phyloP scores from a whole-genome alignment of 2,113 vertebrate genomes.

The Cyphomyrus discorhynchus region DNA sequence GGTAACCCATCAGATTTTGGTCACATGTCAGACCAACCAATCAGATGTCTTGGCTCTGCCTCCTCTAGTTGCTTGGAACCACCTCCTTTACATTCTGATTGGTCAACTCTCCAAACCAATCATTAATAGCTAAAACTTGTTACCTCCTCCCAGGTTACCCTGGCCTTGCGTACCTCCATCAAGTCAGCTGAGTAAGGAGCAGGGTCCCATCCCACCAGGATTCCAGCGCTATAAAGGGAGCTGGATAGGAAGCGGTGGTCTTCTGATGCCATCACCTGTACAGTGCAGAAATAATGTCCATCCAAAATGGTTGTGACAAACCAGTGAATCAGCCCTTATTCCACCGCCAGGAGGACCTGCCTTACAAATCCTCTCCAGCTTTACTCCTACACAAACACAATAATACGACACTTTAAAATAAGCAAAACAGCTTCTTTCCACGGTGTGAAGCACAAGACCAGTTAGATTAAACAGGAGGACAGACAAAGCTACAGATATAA shows the following conservation, averaged over 20 bases:
- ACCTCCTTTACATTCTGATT: not conserved
- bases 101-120: not conserved
- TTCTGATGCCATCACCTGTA: constrained; percentile 65
- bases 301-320: not conserved
- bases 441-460: not conserved
- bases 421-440: not conserved
- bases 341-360: not conserved
- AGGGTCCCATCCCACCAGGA: constrained; percentile 69
- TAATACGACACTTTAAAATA: not conserved
- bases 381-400: not conserved
- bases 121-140: not conserved
- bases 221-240: constrained; percentile 62
- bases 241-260: constrained; percentile 65
- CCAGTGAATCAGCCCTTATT: not conserved
- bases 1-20: not conserved
- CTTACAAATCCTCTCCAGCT: not conserved
- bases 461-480: not conserved
- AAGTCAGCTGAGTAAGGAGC: constrained; percentile 64
- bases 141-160: not conserved
- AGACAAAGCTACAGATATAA: not conserved
- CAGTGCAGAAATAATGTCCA: not conserved
- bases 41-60: not conserved
- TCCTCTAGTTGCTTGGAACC: not conserved
- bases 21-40: not conserved
- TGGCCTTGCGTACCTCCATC: constrained; percentile 47